These are phyloP conservation scores for Aptenodytes forsteri DNA, from an alignment of 2,113 vertebrate species.

Conservation along the genomic window DNA sequence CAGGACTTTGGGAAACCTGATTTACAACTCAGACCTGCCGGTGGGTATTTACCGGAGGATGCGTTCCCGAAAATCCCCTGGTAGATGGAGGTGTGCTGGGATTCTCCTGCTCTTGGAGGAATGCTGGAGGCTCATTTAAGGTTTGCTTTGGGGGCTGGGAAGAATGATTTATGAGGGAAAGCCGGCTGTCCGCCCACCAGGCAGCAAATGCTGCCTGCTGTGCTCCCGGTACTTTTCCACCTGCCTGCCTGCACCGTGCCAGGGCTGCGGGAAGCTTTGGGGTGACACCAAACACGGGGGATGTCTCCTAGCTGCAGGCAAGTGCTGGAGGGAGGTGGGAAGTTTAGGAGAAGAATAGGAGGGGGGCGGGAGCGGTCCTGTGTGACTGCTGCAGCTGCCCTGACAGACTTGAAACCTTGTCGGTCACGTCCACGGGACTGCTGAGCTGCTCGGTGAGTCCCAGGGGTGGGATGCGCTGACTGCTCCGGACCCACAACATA, in stretches of 20 bases:
- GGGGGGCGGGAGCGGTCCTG: neutral
- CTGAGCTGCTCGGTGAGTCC: neutral
- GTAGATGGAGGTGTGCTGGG: neutral
- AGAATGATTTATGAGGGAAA: neutral
- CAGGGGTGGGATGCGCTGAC: neutral
- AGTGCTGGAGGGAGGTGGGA: neutral
- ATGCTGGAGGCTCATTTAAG: neutral
- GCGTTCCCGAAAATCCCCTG: fast-evolving
- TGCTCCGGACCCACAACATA: fast-evolving
- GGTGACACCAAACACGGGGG: neutral
- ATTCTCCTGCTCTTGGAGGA: neutral
- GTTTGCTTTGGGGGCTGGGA: neutral
- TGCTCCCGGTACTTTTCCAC: neutral
- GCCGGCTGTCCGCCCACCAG: neutral
- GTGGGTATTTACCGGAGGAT: neutral
- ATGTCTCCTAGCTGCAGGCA: neutral
- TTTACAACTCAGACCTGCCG: neutral
- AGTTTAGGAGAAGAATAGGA: neutral
- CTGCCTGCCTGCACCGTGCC: neutral
- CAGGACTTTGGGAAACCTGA: neutral
- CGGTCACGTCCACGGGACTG: fast-evolving
- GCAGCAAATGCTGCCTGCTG: neutral
- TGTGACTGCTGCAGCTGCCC: neutral
- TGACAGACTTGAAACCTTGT: neutral
- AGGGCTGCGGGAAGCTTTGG: neutral